phyloP scores from a whole-genome alignment of 2,113 vertebrate species.

The Gymnorhina tibicen region DNA sequence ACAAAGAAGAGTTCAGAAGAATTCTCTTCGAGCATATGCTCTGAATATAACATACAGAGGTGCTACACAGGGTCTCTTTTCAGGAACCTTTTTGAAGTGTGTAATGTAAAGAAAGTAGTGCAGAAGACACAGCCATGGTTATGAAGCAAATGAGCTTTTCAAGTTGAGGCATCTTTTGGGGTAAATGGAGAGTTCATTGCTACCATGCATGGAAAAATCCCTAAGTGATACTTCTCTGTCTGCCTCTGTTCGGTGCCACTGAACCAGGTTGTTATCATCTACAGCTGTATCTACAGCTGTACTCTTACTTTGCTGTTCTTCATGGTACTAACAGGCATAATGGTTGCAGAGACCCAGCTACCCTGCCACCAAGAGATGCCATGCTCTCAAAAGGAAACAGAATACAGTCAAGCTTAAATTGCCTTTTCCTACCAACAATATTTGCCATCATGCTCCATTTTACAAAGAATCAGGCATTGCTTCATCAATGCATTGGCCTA shows the following conservation, averaged over 20 bases:
- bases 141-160: neutral
- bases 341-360: neutral
- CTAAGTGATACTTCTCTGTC: neutral
- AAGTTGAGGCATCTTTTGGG: neutral
- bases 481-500: neutral
- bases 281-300: neutral
- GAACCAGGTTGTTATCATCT: neutral
- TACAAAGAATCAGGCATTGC: neutral
- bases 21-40: neutral
- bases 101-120: neutral
- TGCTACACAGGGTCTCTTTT: neutral
- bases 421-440: neutral
- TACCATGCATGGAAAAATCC: neutral
- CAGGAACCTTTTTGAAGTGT: neutral
- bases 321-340: neutral
- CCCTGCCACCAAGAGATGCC: neutral
- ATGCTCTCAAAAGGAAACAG: neutral
- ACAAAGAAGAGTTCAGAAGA: neutral
- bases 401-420: neutral
- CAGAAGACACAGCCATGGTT: neutral
- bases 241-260: neutral
- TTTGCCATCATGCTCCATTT: neutral
- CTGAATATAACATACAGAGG: slow-evolving; percentile 12
- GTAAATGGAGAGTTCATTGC: neutral
- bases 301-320: neutral